Conservation (phyloP, 2,113 vertebrate species). For the Actinemys pallida region DNA sequence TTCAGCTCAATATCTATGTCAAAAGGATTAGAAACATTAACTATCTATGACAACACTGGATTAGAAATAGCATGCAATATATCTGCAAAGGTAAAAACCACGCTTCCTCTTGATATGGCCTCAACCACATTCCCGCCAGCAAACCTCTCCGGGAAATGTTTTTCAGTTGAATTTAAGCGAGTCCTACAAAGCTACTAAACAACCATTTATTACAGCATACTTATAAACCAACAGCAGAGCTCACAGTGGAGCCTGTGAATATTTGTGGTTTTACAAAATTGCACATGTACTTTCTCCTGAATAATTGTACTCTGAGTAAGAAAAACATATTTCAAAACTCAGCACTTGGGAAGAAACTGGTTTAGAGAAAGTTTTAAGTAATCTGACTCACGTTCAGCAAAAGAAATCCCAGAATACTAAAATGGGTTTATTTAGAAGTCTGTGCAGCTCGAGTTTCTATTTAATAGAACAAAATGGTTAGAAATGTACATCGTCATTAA, state of each 20-base stretch:
- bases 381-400: not conserved
- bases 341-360: not conserved
- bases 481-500: not conserved
- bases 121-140: not conserved
- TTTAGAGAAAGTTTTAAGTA: not conserved
- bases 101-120: accelerated
- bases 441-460: not conserved
- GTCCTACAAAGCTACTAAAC: not conserved
- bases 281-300: constrained; percentile 26
- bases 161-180: not conserved
- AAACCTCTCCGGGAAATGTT: not conserved
- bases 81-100: not conserved
- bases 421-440: not conserved
- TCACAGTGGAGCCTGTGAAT: constrained; percentile 12
- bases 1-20: not conserved
- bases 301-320: not conserved
- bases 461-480: not conserved
- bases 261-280: constrained; percentile 44
- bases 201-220: not conserved
- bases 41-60: not conserved
- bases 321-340: constrained; percentile 3
- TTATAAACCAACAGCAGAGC: not conserved
- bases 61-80: not conserved
- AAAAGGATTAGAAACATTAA: not conserved
- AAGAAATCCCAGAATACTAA: not conserved